These are phyloP conservation scores for Brachionus plicatilis DNA, from an alignment of 1,140 invertebrate species.

Conservation along the genomic window DNA sequence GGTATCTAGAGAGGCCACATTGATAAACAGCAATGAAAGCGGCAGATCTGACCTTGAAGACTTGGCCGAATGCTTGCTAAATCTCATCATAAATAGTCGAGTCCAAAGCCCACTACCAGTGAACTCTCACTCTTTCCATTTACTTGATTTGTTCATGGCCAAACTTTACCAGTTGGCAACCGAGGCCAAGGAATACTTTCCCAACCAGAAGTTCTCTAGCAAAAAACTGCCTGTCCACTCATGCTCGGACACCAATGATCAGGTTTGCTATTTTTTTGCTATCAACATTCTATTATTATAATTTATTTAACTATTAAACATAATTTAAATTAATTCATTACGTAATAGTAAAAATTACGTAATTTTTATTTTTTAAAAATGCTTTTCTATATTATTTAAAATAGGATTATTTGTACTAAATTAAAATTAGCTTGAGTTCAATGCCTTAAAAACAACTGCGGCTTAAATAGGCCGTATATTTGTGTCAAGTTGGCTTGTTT, in stretches of 20 bases:
- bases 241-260: neutral
- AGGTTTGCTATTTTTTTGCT: neutral
- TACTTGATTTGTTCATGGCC: neutral
- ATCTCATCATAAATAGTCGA: conserved; percentile 19
- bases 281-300: neutral
- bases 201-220: neutral
- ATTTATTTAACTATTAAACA: neutral
- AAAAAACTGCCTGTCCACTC: neutral
- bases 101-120: too few relatives aligned
- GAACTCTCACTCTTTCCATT: neutral
- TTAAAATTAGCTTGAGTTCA: neutral
- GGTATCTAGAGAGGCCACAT: neutral
- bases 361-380: neutral
- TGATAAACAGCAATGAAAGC: neutral
- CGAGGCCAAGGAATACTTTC: neutral
- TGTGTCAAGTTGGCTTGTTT: neutral
- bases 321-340: neutral
- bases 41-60: neutral
- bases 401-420: neutral
- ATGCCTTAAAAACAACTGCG: neutral
- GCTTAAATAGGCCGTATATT: neutral
- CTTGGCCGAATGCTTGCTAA: neutral
- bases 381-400: neutral
- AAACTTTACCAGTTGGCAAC: neutral
- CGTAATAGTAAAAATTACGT: neutral